Evolutionary conservation across 2,797 vertebrate genomes (phyloP).

Genomic region (Triplophysa yarkandensis): DNA sequence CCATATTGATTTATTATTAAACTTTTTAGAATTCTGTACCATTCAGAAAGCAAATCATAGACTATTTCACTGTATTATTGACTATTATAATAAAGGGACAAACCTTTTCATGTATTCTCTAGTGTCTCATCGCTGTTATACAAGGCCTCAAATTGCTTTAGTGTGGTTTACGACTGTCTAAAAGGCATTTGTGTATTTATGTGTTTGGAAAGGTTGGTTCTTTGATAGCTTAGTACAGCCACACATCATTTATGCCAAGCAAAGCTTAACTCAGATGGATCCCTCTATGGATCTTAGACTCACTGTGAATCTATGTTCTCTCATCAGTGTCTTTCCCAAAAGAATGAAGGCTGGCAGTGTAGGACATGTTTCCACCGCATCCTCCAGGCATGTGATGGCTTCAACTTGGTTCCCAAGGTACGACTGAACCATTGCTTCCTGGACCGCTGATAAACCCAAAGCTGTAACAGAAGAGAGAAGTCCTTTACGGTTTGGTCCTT

Average conservation of each 20-base stretch:
- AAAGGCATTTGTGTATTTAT: not conserved
- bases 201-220: not conserved
- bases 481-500: constrained; percentile 29
- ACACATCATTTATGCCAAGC: not conserved
- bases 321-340: constrained; percentile 79
- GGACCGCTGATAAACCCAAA: constrained; percentile 66
- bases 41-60: not conserved
- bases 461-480: constrained; percentile 40
- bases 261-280: not conserved
- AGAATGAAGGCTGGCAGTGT: constrained; percentile 61
- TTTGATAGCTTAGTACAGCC: constrained; percentile 8
- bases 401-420: constrained; percentile 75
- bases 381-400: constrained; percentile 68
- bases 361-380: constrained; percentile 48
- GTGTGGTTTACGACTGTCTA: not conserved
- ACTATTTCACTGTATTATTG: not conserved
- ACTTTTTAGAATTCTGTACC: not conserved
- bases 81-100: not conserved
- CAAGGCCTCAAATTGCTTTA: not conserved
- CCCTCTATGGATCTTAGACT: constrained; percentile 16
- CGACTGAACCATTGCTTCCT: constrained; percentile 74
- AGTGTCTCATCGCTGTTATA: no score
- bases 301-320: constrained; percentile 73
- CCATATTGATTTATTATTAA: no score
- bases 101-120: not conserved